Evolutionary conservation across 23 tunicate species (phyloP), one percentile per base, ranked within the genome.

Genomic region (Corella eumyota): DNA sequence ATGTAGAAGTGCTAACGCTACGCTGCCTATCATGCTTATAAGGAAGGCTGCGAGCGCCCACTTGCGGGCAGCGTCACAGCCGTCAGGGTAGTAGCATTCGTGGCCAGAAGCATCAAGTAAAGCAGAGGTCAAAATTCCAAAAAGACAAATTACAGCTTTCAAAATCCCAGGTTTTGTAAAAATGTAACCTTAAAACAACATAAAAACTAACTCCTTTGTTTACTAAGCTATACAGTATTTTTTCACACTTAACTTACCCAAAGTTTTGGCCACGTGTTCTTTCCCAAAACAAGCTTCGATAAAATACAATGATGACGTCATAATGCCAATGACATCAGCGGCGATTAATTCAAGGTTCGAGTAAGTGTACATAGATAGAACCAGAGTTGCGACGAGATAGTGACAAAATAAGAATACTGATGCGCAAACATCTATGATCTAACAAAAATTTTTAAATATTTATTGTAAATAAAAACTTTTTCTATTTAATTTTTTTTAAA

Each of bases 61-160:
- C 3, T 79, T 75, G 0, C 94, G 45, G 0, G 74, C 94, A 27
- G 73, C 62, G 35, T 63, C 77, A 33, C 94, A 84, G 5, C 64
- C 77, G 30, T 19, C 59, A 2, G 46, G 30, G 11, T 6, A 51
- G 22, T n/a, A 51, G 56, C 64, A 53, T 1, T 55, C 38, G 45
- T 84, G 75, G 1, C 78, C 83, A 2, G 66, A 61, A 27, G 68
- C 77, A 47, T 76, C 76, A 15, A 84, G 83, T 2, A 75, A 55
- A n/a, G 74, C 83, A 50, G 75, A 84, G 13, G 94, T 57, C 17
- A 72, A 56, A 78, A 83, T 75, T 22, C 94, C 94, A 32, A 75
- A 30, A 1, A 73, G 63, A 32, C 72, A 62, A 36, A 84, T 79
- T 27, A 56, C 38, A 3, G 67, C 62, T 58, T 84, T 84, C 47